Evolutionary conservation across 2,888 invertebrate species (phyloP).

Genomic region (Athalia cordata): DNA sequence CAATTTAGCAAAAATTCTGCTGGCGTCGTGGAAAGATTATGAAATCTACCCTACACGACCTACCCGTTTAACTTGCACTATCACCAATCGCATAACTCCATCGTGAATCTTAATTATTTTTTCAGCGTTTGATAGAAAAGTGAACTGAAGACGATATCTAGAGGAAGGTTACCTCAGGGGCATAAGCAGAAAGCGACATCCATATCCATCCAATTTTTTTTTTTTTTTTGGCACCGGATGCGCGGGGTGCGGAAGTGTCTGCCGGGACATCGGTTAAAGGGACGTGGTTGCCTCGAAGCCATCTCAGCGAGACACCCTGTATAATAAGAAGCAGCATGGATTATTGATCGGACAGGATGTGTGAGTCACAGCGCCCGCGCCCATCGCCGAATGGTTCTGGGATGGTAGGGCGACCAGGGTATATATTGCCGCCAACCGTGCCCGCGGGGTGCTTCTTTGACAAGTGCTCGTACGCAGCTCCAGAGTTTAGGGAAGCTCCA

Average conservation of each 20-base stretch:
- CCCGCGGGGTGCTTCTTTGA: conserved; percentile 34
- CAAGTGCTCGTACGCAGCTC: conserved; percentile 24
- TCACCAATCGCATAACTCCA: too few relatives aligned
- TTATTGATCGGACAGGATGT: conserved; percentile 39
- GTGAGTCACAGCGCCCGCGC: conserved; percentile 40
- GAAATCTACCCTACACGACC: too few relatives aligned
- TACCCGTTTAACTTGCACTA: too few relatives aligned
- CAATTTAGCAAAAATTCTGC: too few relatives aligned
- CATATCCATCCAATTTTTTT: background rate
- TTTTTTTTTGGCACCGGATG: background rate
- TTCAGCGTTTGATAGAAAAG: too few relatives aligned
- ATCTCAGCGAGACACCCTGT: conserved; percentile 37
- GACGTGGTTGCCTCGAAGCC: conserved; percentile 24
- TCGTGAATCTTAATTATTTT: too few relatives aligned
- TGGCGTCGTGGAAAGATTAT: too few relatives aligned
- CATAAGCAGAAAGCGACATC: too few relatives aligned
- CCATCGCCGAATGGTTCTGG: conserved; percentile 32
- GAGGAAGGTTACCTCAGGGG: too few relatives aligned
- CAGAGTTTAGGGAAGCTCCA: conserved; percentile 41
- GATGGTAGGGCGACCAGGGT: conserved; percentile 9
- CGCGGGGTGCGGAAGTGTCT: background rate
- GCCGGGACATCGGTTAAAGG: background rate
- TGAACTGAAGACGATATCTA: too few relatives aligned
- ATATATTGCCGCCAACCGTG: conserved; percentile 36
- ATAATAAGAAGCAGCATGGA: conserved; percentile 29